A percentile compares a stretch with the other conserved stretches of the same genome.
phyloP scores from a whole-genome alignment of 2,113 vertebrate genomes.

The Nothobranchius furzeri region DNA sequence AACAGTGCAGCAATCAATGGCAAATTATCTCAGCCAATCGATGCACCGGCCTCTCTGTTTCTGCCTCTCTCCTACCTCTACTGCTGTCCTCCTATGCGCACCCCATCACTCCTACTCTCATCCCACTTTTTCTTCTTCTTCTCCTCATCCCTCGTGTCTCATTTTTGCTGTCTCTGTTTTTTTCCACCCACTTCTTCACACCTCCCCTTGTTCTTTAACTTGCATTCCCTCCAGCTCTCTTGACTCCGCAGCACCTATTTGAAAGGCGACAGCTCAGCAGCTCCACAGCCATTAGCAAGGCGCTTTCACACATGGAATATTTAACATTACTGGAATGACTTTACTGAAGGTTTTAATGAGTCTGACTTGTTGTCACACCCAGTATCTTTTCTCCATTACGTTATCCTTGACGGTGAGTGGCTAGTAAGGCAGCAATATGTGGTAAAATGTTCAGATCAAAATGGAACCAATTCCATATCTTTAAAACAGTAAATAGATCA shows the following conservation, averaged over 20 bases:
- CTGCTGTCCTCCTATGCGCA: not conserved
- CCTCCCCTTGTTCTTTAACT: slow-evolving; percentile 17
- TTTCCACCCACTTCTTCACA: slow-evolving; percentile 49
- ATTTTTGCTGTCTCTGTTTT: slow-evolving; percentile 64
- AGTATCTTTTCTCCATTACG: slow-evolving; percentile 7
- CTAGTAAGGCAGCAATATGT: not conserved
- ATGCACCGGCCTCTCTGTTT: slow-evolving; percentile 74
- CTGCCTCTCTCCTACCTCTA: slow-evolving; percentile 40
- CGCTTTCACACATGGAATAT: slow-evolving; percentile 55
- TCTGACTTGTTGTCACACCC: slow-evolving; percentile 36
- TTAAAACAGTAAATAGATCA: too few species aligned
- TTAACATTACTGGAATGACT: slow-evolving; percentile 38
- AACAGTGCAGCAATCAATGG: slow-evolving; percentile 83
- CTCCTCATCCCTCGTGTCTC: slow-evolving; percentile 63
- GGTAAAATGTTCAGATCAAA: too few species aligned
- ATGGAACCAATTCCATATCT: too few species aligned
- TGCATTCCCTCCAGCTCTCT: slow-evolving; percentile 47
- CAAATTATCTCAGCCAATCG: slow-evolving; percentile 81
- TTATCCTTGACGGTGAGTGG: slow-evolving; percentile 14
- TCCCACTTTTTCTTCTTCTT: slow-evolving; percentile 4
- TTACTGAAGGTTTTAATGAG: slow-evolving; percentile 35
- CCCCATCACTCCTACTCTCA: slow-evolving; percentile 1
- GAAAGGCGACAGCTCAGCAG: slow-evolving; percentile 75
- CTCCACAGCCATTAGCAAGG: slow-evolving; percentile 68
- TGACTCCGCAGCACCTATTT: slow-evolving; percentile 54